phyloP scores from a whole-genome alignment of 2,888 invertebrate species.

The Hydropsyche betteni region DNA sequence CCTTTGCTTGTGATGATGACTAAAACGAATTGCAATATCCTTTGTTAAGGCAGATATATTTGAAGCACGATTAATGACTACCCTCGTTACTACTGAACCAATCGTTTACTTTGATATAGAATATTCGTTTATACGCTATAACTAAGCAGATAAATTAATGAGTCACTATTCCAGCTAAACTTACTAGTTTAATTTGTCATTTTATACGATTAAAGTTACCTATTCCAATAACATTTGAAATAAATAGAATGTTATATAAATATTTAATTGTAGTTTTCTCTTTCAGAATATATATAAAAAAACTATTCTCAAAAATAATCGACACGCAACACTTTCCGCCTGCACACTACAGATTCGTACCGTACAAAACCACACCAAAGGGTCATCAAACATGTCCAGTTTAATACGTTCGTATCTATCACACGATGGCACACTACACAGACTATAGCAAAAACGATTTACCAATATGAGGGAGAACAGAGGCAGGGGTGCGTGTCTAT shows the following conservation, averaged over 20 bases:
- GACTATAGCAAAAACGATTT: slow-evolving; percentile 53
- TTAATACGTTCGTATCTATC: background rate
- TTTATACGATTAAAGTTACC: too few species aligned
- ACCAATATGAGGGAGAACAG: slow-evolving; percentile 80
- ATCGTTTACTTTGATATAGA: slow-evolving; percentile 11
- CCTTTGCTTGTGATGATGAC: background rate
- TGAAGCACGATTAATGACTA: slow-evolving; percentile 13
- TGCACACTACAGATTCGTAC: too few species aligned
- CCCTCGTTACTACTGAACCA: slow-evolving; percentile 12
- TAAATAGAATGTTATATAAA: too few species aligned
- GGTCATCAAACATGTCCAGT: background rate
- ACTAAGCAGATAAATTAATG: slow-evolving; percentile 25
- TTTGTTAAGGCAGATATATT: background rate
- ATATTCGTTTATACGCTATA: background rate
- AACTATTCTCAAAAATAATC: too few species aligned
- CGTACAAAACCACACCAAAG: background rate
- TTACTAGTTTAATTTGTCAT: too few species aligned
- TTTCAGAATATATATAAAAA: too few species aligned
- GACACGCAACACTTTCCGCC: too few species aligned
- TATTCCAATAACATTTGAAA: too few species aligned
- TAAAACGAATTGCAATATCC: slow-evolving; percentile 16
- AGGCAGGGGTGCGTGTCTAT: slow-evolving; percentile 72
- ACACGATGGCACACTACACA: too few species aligned
- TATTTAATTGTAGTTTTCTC: too few species aligned
- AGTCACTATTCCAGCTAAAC: background rate